phyloP scores from a whole-genome alignment of 2,113 vertebrate species.

The Pycnonotus jocosus region DNA sequence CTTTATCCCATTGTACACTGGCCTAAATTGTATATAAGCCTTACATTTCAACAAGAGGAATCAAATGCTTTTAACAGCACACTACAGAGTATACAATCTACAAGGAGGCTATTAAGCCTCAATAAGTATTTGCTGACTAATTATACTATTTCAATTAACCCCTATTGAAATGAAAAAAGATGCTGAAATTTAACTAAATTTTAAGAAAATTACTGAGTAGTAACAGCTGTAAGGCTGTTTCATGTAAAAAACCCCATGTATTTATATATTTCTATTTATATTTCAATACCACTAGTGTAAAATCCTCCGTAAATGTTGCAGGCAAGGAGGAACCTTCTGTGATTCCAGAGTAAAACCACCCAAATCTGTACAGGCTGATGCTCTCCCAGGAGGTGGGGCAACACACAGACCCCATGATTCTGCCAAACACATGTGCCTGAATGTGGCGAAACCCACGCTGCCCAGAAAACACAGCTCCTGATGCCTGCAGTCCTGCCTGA shows the following conservation, averaged over 20 bases:
- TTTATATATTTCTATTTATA: neutral
- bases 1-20: neutral
- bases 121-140: neutral
- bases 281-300: neutral
- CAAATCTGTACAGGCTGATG: neutral
- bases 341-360: neutral
- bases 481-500: neutral
- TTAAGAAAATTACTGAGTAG: neutral
- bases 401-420: accelerated
- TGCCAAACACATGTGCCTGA: neutral
- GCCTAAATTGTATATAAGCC: neutral
- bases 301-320: neutral
- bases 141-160: neutral
- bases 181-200: neutral
- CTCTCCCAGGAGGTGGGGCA: neutral
- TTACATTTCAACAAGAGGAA: neutral
- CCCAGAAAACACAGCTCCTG: neutral
- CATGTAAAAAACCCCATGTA: accelerated
- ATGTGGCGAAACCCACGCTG: accelerated
- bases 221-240: neutral
- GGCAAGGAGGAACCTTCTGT: neutral
- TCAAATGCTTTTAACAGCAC: neutral
- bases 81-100: neutral
- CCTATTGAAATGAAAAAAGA: neutral
- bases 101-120: neutral